These are phyloP conservation scores for Phanerotoma sp. DNA, from an alignment of 2,888 invertebrate species.

Conservation along the genomic window DNA sequence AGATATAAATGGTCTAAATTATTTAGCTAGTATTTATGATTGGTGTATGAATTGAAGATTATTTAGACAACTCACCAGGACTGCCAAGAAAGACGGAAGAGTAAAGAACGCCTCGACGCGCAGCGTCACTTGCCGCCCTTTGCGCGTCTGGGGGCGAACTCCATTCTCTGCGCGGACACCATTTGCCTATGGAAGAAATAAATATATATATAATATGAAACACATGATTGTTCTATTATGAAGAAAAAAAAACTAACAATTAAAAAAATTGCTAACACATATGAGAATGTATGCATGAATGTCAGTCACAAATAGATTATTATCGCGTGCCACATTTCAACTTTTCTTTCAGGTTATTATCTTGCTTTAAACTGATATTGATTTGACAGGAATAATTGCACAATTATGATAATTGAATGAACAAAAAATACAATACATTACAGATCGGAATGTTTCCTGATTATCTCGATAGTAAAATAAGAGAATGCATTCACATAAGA, in stretches of 20 bases:
- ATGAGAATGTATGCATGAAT: constrained; percentile 5
- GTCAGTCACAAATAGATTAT: constrained; percentile 43
- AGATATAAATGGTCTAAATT: too few species aligned
- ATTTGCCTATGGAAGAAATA: constrained; percentile 70
- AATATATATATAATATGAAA: constrained; percentile 8
- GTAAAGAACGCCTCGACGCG: constrained; percentile 82
- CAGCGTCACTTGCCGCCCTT: constrained; percentile 68
- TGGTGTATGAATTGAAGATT: not conserved
- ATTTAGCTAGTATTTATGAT: too few species aligned
- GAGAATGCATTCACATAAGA: not conserved
- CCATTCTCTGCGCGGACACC: constrained; percentile 90
- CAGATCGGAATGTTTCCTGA: not conserved
- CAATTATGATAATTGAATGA: constrained; percentile 57
- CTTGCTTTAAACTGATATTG: constrained; percentile 16
- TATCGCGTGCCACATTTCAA: constrained; percentile 45
- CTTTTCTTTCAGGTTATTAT: constrained; percentile 30
- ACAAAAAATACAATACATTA: constrained; percentile 19
- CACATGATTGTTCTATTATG: constrained; percentile 7
- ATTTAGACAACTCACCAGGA: constrained; percentile 68
- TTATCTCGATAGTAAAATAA: not conserved
- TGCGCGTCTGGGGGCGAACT: constrained; percentile 80
- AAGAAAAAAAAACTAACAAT: constrained; percentile 7
- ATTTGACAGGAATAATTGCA: constrained; percentile 47
- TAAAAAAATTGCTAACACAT: not conserved
- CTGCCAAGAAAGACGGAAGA: constrained; percentile 93